Evolutionary conservation across 92 coral and sea anemone species (phyloP).

Genomic region (Parazoanthus atlanticus): DNA sequence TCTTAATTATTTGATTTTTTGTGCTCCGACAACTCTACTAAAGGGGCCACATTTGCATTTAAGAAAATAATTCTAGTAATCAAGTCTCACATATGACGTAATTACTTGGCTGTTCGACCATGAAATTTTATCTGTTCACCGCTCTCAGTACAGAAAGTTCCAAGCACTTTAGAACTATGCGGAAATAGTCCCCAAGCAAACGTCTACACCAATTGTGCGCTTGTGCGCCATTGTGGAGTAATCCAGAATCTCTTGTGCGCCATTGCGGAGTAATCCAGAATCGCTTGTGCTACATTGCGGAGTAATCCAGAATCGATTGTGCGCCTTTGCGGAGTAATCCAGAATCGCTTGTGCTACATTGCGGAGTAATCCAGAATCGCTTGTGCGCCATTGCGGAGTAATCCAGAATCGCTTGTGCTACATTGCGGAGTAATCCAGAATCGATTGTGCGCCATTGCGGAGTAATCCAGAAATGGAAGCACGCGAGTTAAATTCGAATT

Average conservation of each 20-base stretch:
- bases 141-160: background rate
- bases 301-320: too few species aligned
- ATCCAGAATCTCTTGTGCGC: too few species aligned
- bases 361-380: background rate
- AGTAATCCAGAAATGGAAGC: background rate
- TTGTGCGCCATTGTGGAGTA: background rate
- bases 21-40: background rate
- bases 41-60: background rate
- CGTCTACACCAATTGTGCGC: too few species aligned
- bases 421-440: background rate
- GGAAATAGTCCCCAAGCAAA: too few species aligned
- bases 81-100: background rate
- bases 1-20: background rate
- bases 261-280: background rate
- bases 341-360: background rate
- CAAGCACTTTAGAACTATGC: background rate
- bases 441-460: background rate
- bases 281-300: background rate
- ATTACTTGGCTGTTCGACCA: background rate
- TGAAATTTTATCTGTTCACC: background rate
- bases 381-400: background rate
- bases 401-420: background rate
- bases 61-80: background rate
- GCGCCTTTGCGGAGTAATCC: background rate
- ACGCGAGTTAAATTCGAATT: too few species aligned